Conservation (phyloP, 2,888 invertebrate genomes). For the Apamea crenata region DNA sequence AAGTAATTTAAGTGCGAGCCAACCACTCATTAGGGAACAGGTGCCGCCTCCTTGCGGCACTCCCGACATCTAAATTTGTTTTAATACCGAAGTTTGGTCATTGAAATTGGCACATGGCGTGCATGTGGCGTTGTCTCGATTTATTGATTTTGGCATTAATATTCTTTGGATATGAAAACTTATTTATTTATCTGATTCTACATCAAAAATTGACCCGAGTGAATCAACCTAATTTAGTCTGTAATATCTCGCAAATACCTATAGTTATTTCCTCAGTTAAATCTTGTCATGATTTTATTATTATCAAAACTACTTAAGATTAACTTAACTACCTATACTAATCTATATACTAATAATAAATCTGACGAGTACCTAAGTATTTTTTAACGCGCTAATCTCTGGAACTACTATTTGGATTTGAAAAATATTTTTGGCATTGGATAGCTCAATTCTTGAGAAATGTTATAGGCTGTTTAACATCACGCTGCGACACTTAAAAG, state of each 20-base stretch:
- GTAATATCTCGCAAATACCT: no score
- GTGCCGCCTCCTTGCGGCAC: conserved; percentile 42
- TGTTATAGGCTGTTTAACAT: no score
- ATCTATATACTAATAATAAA: no score
- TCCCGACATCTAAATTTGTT: conserved; percentile 37
- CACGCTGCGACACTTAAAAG: no score
- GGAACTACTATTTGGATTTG: no score
- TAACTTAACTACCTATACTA: no score
- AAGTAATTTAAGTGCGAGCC: conserved; percentile 46
- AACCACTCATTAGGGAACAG: conserved; percentile 54
- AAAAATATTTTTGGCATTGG: no score
- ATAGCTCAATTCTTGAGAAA: no score
- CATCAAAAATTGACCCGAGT: neutral
- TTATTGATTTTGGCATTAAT: conserved; percentile 14
- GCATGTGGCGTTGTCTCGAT: neutral
- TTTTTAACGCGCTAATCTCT: no score
- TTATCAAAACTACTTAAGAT: no score
- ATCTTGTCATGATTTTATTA: neutral
- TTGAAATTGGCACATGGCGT: conserved; percentile 23
- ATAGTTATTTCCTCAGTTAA: neutral
- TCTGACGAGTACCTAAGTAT: no score
- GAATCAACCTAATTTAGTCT: neutral
- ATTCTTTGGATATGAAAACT: neutral
- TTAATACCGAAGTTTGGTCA: conserved; percentile 33
- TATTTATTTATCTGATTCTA: neutral